These are phyloP conservation scores for Brenthis ino DNA, from an alignment of 2,888 invertebrate species.

Conservation along the genomic window DNA sequence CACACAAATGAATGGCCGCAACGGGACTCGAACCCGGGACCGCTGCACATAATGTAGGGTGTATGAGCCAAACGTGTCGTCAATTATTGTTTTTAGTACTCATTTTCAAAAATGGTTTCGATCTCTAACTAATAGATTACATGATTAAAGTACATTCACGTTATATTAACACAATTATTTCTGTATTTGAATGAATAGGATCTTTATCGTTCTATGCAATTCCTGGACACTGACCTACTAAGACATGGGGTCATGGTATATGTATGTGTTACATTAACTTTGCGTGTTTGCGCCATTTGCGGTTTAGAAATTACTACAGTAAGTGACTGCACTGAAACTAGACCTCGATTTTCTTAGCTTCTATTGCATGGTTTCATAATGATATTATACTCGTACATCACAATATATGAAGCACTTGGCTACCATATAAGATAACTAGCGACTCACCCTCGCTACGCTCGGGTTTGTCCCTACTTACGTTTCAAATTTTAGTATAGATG, in stretches of 20 bases:
- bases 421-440: no score
- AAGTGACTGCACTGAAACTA: slow-evolving; percentile 17
- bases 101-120: no score
- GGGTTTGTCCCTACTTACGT: no score
- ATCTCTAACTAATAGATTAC: background rate
- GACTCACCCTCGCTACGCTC: no score
- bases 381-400: no score
- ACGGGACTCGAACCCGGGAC: no score
- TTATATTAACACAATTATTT: background rate
- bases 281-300: slow-evolving; percentile 25
- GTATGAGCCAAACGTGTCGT: no score
- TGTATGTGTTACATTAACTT: slow-evolving; percentile 41
- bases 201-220: slow-evolving; percentile 7
- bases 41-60: no score
- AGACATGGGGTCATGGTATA: slow-evolving; percentile 23
- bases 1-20: no score
- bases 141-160: background rate
- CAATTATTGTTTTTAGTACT: no score
- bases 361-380: background rate
- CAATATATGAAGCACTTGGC: no score
- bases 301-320: slow-evolving; percentile 22
- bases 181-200: slow-evolving; percentile 1
- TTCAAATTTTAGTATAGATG: no score
- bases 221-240: slow-evolving; percentile 35
- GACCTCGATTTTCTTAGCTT: slow-evolving; percentile 14